Conservation (phyloP, 2,888 invertebrate species). For the Mystacides longicornis region DNA sequence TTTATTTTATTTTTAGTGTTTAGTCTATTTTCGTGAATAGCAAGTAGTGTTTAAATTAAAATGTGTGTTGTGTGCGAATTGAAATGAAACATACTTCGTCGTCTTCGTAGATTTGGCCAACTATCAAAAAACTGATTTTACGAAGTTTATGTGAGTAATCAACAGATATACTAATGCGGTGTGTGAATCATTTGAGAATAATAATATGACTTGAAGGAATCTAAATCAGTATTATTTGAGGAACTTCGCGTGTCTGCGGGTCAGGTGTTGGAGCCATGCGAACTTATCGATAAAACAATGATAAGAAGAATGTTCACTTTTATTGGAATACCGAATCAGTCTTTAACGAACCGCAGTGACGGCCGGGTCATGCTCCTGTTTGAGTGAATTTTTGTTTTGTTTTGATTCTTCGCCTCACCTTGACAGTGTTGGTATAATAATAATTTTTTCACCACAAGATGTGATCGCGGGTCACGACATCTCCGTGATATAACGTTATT, state of each 20-base stretch:
- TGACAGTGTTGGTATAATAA: neutral
- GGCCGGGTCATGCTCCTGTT: neutral
- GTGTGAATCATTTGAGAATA: neutral
- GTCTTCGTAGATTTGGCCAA: constrained; percentile 12
- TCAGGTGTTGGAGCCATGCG: neutral
- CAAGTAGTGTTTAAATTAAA: no score
- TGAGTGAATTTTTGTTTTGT: neutral
- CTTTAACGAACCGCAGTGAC: neutral
- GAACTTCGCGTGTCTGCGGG: constrained; percentile 12
- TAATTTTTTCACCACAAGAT: neutral
- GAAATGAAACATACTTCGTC: constrained; percentile 7
- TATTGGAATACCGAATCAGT: neutral
- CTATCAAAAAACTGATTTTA: constrained; percentile 8
- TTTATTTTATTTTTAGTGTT: no score
- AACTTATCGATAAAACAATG: constrained; percentile 23
- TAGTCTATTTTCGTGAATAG: no score
- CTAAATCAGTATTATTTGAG: neutral
- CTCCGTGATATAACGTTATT: neutral
- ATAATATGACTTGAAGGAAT: neutral
- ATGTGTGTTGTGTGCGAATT: constrained; percentile 9
- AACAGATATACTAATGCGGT: neutral
- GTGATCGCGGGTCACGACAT: neutral
- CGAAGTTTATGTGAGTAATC: constrained; percentile 14
- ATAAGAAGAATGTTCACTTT: constrained; percentile 14
- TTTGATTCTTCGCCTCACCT: neutral